Base-by-base conservation (phyloP, 1,140 invertebrate species). In the Camponotus pennsylvanicus region DNA sequence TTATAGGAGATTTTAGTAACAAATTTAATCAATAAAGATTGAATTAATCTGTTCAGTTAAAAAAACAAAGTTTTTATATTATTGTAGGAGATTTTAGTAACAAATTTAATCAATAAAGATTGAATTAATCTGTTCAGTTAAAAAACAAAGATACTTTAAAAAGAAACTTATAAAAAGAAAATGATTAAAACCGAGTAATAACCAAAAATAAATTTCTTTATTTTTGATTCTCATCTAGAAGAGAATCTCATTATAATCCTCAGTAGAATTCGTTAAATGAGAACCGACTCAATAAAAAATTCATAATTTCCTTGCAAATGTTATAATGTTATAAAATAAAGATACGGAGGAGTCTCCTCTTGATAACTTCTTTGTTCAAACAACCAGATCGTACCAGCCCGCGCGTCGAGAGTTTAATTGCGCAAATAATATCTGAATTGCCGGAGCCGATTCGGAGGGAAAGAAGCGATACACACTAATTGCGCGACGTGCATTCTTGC, bases 401-500 rank as follows among this genome's bases (percentile, higher is more conserved):
- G 1, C 27, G 27, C 27, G 18, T 55, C 34, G 11, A 37, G n/a
- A 15, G 11, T 59, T 27, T 49, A 59, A 82, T 82, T 45, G 40
- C 52, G 79, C 67, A 34, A 73, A 71, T 45, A 71, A 59, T 71
- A 40, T 32, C 67, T 59, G 52, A 82, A 59, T 82, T 34, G 13
- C 40, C 42, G 37, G 21, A 45, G 32, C 13, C 64, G 66, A 45
- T 80, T 42, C 32, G 21, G 15, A 70, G 27, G 37, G 34, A 71
- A 21, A 59, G 45, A 73, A 52, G 18, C 37, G 67, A 71, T 59
- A 59, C 67, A 45, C 52, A 3, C 52, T 82, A 82, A 82, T 82
- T 82, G 52, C 78, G 61, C 77, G 32, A 42, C 66, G 49, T 59
- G 66, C 49, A 70, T 59, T 87, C 75, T 70, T 52, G 71, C 40